Base-by-base conservation (phyloP, 2,113 vertebrate species). In the Echinops telfairi region DNA sequence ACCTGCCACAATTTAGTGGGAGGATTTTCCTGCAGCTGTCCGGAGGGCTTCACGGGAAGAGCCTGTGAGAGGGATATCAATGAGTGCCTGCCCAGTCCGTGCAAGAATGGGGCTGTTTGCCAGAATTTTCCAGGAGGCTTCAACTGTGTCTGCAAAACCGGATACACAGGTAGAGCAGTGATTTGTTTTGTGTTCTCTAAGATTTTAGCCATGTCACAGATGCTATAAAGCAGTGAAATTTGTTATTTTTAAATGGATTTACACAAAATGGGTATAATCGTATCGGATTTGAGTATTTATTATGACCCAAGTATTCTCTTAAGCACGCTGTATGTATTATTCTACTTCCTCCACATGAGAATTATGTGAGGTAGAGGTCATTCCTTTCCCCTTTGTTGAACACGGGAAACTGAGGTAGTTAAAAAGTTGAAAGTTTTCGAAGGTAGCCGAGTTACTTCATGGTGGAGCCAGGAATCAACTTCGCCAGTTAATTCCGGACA, bases 11-110 rank as follows among this genome's bases (percentile, higher is more conserved):
- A 99, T 95, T 96, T 99, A 88, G 98, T 99, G 92, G 99, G 99
- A 0, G 98, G 99, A 16, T 99, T 99, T 97, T 99, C 99, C 0
- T 99, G 99, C 98, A 99, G 98, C 97, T 99, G 99, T 91, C 98
- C 98, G 0, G 99, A 98, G 25, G 99, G 99, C 81, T 99, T 99
- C 98, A 99, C 99, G 0, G 99, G 99, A 64, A 98, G 98, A 97
- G 99, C 99, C 86, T 99, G 99, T 0, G 99, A 99, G 97, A 98
- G 99, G 93, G 99, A 99, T 0, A 22, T 99, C 97, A 99, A 99
- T 0, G 99, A 99, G 97, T 99, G 99, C 96, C 98, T 99, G 79
- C 98, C 99, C 79, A 98, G 98, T 94, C 99, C 99, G 0, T 99
- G 99, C 98, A 99, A 98, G 97, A 99, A 99, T 0, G 98, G 98